Base-by-base conservation (phyloP, 2,113 vertebrate genomes). In the Chelonoidis abingdonii region DNA sequence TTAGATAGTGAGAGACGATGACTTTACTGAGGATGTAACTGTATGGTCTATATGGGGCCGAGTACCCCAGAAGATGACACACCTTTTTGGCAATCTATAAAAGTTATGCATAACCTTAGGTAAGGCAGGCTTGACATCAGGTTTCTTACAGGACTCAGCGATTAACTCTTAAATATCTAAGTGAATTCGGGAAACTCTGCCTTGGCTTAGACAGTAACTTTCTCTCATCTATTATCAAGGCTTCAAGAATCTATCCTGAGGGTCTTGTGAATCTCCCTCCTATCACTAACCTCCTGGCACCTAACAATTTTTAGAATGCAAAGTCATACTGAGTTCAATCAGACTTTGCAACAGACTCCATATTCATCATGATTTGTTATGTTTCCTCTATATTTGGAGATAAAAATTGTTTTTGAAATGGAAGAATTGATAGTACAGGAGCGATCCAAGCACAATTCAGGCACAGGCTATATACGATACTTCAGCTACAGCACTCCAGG, bases 201-300 rank as follows among this genome's bases (percentile, higher is more conserved):
- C 38, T 44, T 24, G 21, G 41, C 41, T 78, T 78, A 47, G 10
- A 78, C 65, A 72, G 8, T 21, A 72, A 38, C 35, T 72, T 10
- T 72, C 19, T 72, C n/a, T 21, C 38, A 17, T 17, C 14, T 65
- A 72, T 22, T 72, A 10, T 12, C 81, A 65, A 17, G 6, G 1
- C 3, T 1, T 3, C 72, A 19, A 19, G 59, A 62, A 84, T n/a
- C n/a, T 4, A 2, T 0, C 4, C 1, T 78, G 75, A 78, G 4
- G 31, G 21, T 41, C 11, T 4, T 6, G 52, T 44, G 27, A 47
- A 1, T 31, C 41, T 78, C 25, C 44, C 41, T 41, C 83, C 50
- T 53, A 87, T 72, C 56, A 27, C 13, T n/a, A 3, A 41, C 38
- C 38, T 27, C 7, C 35, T 41, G 12, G 38, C 38, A 75, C 38